Evolutionary conservation across 2,797 vertebrate genomes (phyloP).

Genomic region (Vultur gryphus): DNA sequence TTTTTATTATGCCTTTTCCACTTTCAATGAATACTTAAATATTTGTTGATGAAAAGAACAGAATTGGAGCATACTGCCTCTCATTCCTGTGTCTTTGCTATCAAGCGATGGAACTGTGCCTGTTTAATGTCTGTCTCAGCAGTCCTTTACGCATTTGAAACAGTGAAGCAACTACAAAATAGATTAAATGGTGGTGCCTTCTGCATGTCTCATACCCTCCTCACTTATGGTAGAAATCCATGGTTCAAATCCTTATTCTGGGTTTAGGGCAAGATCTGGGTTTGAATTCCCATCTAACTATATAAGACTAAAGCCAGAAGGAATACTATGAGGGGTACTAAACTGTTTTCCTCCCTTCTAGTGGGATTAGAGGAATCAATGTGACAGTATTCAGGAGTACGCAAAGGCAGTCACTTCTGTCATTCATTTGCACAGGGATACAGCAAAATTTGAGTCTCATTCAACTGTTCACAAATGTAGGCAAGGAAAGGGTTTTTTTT

Average conservation of each 20-base stretch:
- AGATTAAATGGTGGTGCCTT: background rate
- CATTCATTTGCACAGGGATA: background rate
- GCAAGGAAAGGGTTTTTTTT: background rate
- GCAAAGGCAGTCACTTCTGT: background rate
- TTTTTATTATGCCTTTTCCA: background rate
- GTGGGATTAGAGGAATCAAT: background rate
- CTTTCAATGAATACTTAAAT: background rate
- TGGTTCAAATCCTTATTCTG: background rate
- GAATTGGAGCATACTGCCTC: background rate
- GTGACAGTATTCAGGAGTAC: background rate
- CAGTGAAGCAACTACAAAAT: background rate
- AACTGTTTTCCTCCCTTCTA: background rate
- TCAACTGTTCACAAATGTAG: background rate
- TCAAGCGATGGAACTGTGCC: background rate
- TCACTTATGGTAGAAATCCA: background rate
- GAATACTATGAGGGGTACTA: background rate
- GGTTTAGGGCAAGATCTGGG: background rate
- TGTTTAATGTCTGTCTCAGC: background rate
- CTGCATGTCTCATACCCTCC: background rate
- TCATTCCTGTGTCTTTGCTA: background rate
- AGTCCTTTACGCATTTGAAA: background rate
- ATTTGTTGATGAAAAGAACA: background rate
- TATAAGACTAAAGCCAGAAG: background rate
- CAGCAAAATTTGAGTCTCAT: background rate
- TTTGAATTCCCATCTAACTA: background rate